Evolutionary conservation across 2,888 invertebrate genomes (phyloP), one percentile per base, ranked within the genome.

Genomic region (Sphinx pinastri): DNA sequence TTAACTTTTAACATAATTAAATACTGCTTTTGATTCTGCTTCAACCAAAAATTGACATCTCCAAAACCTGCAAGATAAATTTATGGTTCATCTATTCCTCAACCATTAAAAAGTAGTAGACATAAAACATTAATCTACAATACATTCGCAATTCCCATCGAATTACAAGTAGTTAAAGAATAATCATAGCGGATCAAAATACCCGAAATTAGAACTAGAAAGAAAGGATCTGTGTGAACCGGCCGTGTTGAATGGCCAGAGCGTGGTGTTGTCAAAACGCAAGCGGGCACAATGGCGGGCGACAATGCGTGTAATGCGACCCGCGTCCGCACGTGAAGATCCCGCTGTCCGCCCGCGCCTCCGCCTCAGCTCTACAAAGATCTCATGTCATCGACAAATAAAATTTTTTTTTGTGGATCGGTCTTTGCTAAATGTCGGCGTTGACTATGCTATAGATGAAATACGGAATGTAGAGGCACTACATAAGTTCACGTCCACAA

Each of bases 181-280:
- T 60, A 70, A 55, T 60, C 57, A 69, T 49, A 63, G 63, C 49
- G 19, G 63, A 19, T 47, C 63, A 63, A 63, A 63, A 47, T 63
- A 31, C 19, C 52, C n/a, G 58, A 70, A 68, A 67, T 70, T 71
- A 73, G 69, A 74, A 71, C 67, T 47, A 71, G 71, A 71, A 68
- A 59, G 70, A 67, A 54, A 72, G 70, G 69, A 68, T 52, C 47
- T 72, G 71, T 71, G 72, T 68, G 73, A 73, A 72, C 71, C 12
- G 13, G 58, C 51, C 25, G 58, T 13, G 47, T 47, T 68, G 49
- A 68, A 68, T 68, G 68, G 58, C 13, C 51, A 16, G 59, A 60
- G 59, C 16, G 38, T 68, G 58, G 51, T 52, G 47, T 58, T 68
- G 68, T 68, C 68, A 68, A 38, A 58, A 68, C 59, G 68, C 68